These are phyloP conservation scores for Phyllostomus discolor DNA, from an alignment of 2,113 vertebrate genomes.

Conservation along the genomic window DNA sequence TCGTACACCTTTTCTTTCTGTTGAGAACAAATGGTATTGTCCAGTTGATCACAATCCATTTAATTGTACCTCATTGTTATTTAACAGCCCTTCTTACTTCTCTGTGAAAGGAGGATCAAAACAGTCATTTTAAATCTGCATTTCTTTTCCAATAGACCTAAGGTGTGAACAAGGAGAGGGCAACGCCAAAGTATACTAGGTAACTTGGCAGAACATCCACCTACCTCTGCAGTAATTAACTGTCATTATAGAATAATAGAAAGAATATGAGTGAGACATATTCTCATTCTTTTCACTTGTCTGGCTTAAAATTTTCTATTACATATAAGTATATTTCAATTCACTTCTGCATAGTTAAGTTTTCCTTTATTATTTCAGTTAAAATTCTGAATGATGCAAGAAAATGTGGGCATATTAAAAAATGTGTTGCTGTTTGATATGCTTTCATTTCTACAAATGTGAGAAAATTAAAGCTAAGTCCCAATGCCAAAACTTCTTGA, in stretches of 20 bases:
- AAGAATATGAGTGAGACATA: slow-evolving; percentile 20
- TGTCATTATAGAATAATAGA: slow-evolving; percentile 3
- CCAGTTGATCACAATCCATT: slow-evolving; percentile 33
- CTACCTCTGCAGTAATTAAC: slow-evolving; percentile 25
- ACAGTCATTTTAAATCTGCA: slow-evolving; percentile 38
- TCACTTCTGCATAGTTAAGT: background rate
- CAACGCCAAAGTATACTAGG: background rate
- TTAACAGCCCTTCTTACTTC: slow-evolving; percentile 41
- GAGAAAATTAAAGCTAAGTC: background rate
- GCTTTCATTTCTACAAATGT: background rate
- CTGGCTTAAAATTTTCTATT: slow-evolving; percentile 24
- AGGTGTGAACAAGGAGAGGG: slow-evolving; percentile 36
- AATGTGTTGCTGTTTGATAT: background rate
- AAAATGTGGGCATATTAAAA: background rate
- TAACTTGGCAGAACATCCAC: background rate
- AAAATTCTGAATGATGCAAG: background rate
- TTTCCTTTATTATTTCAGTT: slow-evolving; percentile 12
- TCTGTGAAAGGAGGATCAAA: slow-evolving; percentile 45
- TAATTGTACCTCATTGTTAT: slow-evolving; percentile 25
- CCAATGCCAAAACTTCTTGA: background rate
- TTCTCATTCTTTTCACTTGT: slow-evolving; percentile 37
- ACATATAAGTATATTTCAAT: background rate
- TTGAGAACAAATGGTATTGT: background rate
- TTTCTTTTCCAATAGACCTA: slow-evolving; percentile 4
- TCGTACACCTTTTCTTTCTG: background rate